Evolutionary conservation across 1,140 invertebrate species (phyloP), one percentile per base, ranked within the genome.

Genomic region (Chionoecetes opilio): DNA sequence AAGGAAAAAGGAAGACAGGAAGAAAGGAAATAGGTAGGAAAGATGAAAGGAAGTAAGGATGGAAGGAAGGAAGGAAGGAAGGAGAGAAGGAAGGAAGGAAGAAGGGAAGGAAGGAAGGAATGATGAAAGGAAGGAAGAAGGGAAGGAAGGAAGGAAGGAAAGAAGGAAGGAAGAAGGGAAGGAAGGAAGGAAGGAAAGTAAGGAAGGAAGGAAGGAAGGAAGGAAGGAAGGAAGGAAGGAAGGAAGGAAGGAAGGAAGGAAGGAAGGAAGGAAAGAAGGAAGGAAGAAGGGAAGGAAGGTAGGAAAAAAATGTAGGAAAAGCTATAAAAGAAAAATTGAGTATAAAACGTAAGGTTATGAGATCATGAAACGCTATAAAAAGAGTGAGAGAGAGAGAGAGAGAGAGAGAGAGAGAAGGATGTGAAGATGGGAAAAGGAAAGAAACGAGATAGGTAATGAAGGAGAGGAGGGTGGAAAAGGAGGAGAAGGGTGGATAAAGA

Each of bases 381-480:
- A n/a, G n/a, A n/a, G n/a, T n/a, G 82, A 84, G 82, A 84, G 82
- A 85, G 82, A 85, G 82, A 85, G 82, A 85, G 82, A 85, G 82
- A 85, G 82, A 85, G 82, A 85, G 82, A 85, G 82, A 85, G 34
- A 35, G 82, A 85, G 82, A 35, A 38, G 11, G 87, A n/a, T n/a
- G n/a, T n/a, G n/a, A 2, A 89, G 9, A 41, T 14, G 26, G 34
- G 26, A 11, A 11, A 11, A 37, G 31, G 14, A 35, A 37, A 2
- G 29, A 35, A 37, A 35, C 8, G 11, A 37, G 32, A 89, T 6
- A 37, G 0, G 5, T 8, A 17, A 26, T n/a, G 31, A 37, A 38
- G 86, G 26, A 32, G 9, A 2, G 86, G 3, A 37, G 86, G n/a
- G 31, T 34, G 84, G 0, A 32, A 26, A 0, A 8, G 31, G 14